Conservation (phyloP, 2,797 vertebrate genomes). For the Prionace glauca region DNA sequence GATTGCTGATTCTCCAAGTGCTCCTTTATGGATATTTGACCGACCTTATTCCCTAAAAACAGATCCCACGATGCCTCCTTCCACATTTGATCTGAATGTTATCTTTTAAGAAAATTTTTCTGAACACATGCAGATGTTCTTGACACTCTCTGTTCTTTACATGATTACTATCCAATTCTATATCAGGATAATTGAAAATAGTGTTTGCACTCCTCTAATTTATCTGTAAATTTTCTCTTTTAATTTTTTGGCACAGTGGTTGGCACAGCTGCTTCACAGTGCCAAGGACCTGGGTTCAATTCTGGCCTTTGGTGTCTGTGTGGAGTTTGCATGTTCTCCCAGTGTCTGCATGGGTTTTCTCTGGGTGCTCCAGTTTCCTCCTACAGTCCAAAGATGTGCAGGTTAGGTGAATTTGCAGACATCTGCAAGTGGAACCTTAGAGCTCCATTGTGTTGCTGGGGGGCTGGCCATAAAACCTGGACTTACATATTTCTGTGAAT, state of each 20-base stretch:
- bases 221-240: background rate
- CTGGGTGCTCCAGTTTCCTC: too few relatives aligned
- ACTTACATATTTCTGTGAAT: background rate
- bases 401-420: too few relatives aligned
- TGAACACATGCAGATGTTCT: background rate
- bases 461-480: background rate
- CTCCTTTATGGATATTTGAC: background rate
- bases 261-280: too few relatives aligned
- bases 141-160: background rate
- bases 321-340: too few relatives aligned
- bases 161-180: background rate
- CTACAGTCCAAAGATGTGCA: too few relatives aligned
- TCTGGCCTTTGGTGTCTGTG: too few relatives aligned
- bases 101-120: background rate
- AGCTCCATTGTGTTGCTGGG: too few relatives aligned
- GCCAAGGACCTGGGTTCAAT: too few relatives aligned
- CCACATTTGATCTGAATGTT: background rate
- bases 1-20: background rate
- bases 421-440: too few relatives aligned
- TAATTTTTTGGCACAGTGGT: background rate
- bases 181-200: background rate
- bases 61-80: background rate
- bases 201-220: background rate
- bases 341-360: too few relatives aligned
- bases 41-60: background rate